Conservation (phyloP, 1,140 invertebrate genomes). For the Apocrypta bakeri region DNA sequence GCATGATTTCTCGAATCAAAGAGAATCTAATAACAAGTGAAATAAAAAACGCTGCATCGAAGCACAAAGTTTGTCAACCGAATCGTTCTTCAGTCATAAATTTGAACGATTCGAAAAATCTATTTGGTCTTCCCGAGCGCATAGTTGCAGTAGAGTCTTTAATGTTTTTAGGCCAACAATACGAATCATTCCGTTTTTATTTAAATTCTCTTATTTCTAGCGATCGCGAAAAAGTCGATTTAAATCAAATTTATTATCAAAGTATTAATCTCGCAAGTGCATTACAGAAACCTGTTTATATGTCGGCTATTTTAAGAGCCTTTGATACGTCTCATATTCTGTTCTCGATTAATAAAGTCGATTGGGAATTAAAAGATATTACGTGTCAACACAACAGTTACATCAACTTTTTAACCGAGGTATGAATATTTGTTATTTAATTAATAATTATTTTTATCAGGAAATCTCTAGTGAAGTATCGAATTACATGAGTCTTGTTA, state of each 20-base stretch:
- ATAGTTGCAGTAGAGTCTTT: constrained; percentile 94
- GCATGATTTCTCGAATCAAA: constrained; percentile 84
- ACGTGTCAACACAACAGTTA: constrained; percentile 96
- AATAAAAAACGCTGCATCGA: constrained; percentile 63
- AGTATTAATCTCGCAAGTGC: constrained; percentile 82
- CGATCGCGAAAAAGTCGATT: constrained; percentile 68
- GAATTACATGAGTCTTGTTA: too few species aligned
- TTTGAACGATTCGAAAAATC: constrained; percentile 80
- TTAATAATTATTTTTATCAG: too few species aligned
- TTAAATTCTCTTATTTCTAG: constrained; percentile 74
- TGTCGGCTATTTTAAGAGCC: constrained; percentile 84
- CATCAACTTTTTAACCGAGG: constrained; percentile 82
- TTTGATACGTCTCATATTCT: constrained; percentile 89
- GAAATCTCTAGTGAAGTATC: too few species aligned
- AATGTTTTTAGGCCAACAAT: constrained; percentile 91
- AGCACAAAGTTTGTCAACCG: constrained; percentile 77
- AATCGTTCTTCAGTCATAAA: constrained; percentile 83
- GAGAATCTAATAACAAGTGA: constrained; percentile 78
- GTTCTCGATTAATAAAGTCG: constrained; percentile 90
- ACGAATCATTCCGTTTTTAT: constrained; percentile 87
- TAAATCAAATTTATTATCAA: constrained; percentile 85
- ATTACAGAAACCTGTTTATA: constrained; percentile 89
- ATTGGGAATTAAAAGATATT: constrained; percentile 97
- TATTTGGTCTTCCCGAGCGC: constrained; percentile 89
- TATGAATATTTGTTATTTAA: constrained; percentile 65